Conservation (phyloP, 2,888 invertebrate species). For the Pheosia tremula region DNA sequence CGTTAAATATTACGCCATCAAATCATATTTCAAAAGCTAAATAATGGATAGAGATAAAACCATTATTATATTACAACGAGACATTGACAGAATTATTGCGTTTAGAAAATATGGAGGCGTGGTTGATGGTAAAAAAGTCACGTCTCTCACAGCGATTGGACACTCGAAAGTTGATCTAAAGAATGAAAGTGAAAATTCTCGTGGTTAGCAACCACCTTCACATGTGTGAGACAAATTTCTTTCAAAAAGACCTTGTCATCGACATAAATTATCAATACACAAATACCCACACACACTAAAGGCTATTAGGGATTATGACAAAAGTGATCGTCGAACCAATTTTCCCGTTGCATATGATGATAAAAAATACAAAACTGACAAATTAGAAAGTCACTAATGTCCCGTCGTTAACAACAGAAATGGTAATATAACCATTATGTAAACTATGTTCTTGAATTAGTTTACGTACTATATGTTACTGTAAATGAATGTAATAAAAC, state of each 20-base stretch:
- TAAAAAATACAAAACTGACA: constrained; percentile 15
- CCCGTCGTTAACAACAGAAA: constrained; percentile 11
- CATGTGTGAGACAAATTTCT: constrained; percentile 32
- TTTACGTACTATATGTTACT: too few relatives aligned
- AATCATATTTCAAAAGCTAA: constrained; percentile 39
- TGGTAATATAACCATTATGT: constrained; percentile 7
- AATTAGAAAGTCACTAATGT: constrained; percentile 31
- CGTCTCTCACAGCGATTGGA: constrained; percentile 28
- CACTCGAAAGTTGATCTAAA: constrained; percentile 65
- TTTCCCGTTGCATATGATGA: constrained; percentile 13
- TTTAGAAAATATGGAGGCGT: constrained; percentile 61
- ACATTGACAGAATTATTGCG: constrained; percentile 37
- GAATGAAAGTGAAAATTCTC: constrained; percentile 76
- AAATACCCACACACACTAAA: constrained; percentile 17
- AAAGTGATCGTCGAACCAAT: constrained; percentile 27
- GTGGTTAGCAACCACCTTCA: constrained; percentile 57
- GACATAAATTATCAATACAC: constrained; percentile 44
- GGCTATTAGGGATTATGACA: constrained; percentile 18
- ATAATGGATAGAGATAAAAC: constrained; percentile 33
- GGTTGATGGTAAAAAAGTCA: constrained; percentile 51
- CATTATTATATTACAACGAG: constrained; percentile 34
- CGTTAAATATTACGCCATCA: constrained; percentile 27
- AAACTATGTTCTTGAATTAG: too few relatives aligned
- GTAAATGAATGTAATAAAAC: too few relatives aligned
- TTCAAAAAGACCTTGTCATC: constrained; percentile 43